Evolutionary conservation across 30 jellyfish, hydroid and myxozoan species (phyloP).

Genomic region (Pseudorhiza aurosa): DNA sequence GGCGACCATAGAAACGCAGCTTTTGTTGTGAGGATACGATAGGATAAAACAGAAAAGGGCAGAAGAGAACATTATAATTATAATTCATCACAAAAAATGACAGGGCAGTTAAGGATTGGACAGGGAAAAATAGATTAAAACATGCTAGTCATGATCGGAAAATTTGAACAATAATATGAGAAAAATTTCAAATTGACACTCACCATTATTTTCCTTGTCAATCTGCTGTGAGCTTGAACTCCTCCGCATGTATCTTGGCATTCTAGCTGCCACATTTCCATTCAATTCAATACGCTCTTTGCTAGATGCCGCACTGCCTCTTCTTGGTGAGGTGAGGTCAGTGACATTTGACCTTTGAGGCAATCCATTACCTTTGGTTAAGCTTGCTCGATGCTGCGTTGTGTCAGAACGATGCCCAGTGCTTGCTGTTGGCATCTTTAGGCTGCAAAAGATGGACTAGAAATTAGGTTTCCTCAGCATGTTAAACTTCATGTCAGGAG

Average conservation of each 20-base stretch:
- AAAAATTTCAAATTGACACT: background rate
- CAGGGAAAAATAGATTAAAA: background rate
- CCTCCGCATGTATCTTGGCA: slow-evolving; percentile 33
- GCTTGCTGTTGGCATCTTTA: slow-evolving; percentile 66
- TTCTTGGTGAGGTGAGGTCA: slow-evolving; percentile 21
- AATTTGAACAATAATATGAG: too few relatives aligned
- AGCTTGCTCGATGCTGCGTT: slow-evolving; percentile 28
- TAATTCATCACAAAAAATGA: too few relatives aligned
- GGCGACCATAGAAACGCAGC: too few relatives aligned
- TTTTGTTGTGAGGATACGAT: too few relatives aligned
- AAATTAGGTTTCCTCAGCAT: too few relatives aligned
- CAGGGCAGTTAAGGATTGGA: background rate
- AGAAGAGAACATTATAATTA: too few relatives aligned
- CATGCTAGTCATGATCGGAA: background rate
- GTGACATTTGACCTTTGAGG: slow-evolving; percentile 34
- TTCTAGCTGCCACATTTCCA: slow-evolving; percentile 23
- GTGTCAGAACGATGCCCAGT: slow-evolving; percentile 32
- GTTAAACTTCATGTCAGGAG: too few relatives aligned
- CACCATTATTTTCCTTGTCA: background rate
- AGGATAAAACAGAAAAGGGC: too few relatives aligned
- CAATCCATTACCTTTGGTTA: background rate
- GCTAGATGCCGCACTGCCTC: background rate
- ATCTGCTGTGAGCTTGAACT: slow-evolving; percentile 45
- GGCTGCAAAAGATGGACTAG: too few relatives aligned
- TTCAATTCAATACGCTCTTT: background rate